Conservation (phyloP, 2,797 vertebrate genomes). For the Odontamblyopus rebecca region DNA sequence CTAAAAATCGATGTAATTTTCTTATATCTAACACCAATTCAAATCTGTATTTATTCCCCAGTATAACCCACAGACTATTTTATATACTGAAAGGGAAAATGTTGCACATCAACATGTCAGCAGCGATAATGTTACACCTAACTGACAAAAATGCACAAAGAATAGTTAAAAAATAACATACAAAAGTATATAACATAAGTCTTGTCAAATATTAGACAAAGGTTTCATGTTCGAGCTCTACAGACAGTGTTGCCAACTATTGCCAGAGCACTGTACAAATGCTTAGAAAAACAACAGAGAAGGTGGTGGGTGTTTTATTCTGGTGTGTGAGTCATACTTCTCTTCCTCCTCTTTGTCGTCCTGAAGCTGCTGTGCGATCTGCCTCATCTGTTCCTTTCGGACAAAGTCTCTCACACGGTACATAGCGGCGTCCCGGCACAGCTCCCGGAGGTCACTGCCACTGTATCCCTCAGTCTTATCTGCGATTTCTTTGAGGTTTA, state of each 20-base stretch:
- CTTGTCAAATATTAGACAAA: not conserved
- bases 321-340: conserved; percentile 59
- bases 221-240: not conserved
- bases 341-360: conserved; percentile 68
- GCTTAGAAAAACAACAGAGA: conserved; percentile 15
- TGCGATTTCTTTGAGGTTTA: conserved; percentile 80
- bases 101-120: not conserved
- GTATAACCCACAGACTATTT: not conserved
- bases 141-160: not conserved
- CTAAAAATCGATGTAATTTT: no score
- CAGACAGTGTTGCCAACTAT: not conserved
- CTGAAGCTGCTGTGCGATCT: conserved; percentile 76
- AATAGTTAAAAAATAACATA: not conserved
- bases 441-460: conserved; percentile 81
- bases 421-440: conserved; percentile 81
- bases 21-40: not conserved
- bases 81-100: not conserved
- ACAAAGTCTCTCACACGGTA: conserved; percentile 82
- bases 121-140: not conserved
- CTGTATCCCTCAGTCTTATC: conserved; percentile 78
- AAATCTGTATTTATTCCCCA: not conserved
- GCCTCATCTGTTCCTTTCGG: conserved; percentile 83
- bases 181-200: conserved; percentile 2
- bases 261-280: conserved; percentile 14
- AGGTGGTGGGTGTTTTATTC: conserved; percentile 12